These are phyloP conservation scores for Leuciscus idus DNA, from an alignment of 2,113 vertebrate genomes.

Conservation along the genomic window DNA sequence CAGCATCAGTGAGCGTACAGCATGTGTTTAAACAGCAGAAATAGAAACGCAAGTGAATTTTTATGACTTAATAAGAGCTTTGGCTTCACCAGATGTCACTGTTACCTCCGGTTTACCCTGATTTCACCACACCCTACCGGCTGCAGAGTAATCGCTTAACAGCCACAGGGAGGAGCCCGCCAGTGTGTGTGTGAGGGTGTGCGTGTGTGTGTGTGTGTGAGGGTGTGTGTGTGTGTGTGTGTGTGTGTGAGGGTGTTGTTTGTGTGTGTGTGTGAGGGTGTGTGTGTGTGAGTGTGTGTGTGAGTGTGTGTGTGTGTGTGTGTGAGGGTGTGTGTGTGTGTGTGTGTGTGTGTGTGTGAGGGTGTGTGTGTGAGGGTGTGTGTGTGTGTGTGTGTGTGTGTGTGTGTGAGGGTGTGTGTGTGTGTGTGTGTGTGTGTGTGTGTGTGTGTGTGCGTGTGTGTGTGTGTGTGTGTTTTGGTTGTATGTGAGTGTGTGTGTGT, in stretches of 20 bases:
- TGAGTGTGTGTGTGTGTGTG: too few relatives aligned
- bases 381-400: too few relatives aligned
- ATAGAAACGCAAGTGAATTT: conserved; percentile 69
- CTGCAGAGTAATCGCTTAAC: conserved; percentile 54
- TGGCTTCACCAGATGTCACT: conserved; percentile 67
- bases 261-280: background rate
- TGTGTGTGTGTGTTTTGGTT: background rate
- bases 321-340: background rate
- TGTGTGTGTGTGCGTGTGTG: background rate
- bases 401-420: background rate
- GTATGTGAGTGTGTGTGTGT: too few relatives aligned
- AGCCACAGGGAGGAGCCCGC: conserved; percentile 2
- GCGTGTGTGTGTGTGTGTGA: too few relatives aligned
- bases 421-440: background rate
- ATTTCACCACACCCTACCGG: conserved; percentile 58
- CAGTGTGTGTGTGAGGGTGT: too few relatives aligned
- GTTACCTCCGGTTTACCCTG: conserved; percentile 38
- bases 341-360: background rate
- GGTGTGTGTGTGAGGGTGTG: background rate
- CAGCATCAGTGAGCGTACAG: conserved; percentile 50
- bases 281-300: background rate
- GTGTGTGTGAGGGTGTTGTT: too few relatives aligned
- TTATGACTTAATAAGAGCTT: conserved; percentile 74
- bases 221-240: too few relatives aligned
- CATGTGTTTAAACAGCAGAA: conserved; percentile 74